Conservation (phyloP, 2,797 vertebrate genomes). For the Takifugu ocellatus region DNA sequence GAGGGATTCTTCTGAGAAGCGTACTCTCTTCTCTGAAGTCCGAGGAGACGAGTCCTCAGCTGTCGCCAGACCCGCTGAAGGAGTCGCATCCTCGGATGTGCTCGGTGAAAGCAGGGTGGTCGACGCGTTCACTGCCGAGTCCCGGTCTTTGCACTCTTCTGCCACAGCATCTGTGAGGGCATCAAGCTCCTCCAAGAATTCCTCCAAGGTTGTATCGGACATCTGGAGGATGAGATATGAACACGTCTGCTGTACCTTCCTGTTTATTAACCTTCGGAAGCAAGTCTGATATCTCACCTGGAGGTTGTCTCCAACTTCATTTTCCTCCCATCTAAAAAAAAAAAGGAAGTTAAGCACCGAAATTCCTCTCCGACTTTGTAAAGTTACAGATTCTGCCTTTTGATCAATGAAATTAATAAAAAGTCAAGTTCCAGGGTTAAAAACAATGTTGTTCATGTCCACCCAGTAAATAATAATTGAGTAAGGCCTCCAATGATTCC, state of each 20-base stretch:
- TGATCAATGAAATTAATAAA: not conserved
- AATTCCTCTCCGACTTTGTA: not conserved
- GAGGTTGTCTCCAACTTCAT: constrained; percentile 74
- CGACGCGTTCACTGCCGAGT: constrained; percentile 37
- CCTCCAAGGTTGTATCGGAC: constrained; percentile 68
- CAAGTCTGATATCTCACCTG: constrained; percentile 59
- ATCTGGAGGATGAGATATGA: constrained; percentile 33
- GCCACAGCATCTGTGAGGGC: constrained; percentile 60
- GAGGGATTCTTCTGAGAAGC: constrained; percentile 71
- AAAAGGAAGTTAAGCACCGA: not conserved
- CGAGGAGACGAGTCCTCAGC: constrained; percentile 17
- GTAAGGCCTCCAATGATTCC: too few relatives aligned
- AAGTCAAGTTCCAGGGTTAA: too few relatives aligned
- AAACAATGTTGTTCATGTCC: too few relatives aligned
- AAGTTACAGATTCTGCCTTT: not conserved
- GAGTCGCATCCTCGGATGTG: constrained; percentile 21
- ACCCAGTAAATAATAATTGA: too few relatives aligned
- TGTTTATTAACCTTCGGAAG: not conserved
- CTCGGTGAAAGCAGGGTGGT: constrained; percentile 22
- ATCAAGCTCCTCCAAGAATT: constrained; percentile 77
- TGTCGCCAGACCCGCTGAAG: too few relatives aligned
- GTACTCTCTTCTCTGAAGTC: constrained; percentile 73
- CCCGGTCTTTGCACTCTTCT: constrained; percentile 48
- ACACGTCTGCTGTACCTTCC: not conserved
- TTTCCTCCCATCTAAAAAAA: constrained; percentile 83